phyloP scores from a whole-genome alignment of 2,797 vertebrate species.

The Muscicapa striata region DNA sequence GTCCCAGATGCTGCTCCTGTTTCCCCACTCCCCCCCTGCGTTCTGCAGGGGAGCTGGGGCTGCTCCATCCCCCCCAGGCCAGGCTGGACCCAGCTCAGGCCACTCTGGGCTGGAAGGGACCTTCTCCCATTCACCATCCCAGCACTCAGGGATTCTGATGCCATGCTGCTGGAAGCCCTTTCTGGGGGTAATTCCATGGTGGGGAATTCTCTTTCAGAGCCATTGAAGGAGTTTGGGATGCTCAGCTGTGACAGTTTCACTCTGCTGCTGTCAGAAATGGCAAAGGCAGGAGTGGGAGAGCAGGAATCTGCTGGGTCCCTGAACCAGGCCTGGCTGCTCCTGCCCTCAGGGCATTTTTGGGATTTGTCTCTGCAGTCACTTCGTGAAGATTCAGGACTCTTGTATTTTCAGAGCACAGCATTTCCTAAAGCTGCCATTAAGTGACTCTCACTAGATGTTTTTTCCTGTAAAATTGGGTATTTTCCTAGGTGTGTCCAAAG shows the following conservation, averaged over 20 bases:
- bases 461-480: background rate
- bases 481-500: background rate
- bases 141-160: rapidly evolving
- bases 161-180: rapidly evolving
- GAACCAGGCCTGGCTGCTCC: background rate
- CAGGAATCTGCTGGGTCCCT: rapidly evolving
- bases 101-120: rapidly evolving
- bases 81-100: rapidly evolving
- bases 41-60: background rate
- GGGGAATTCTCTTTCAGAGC: background rate
- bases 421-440: background rate
- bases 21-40: background rate
- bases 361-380: rapidly evolving
- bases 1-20: conserved; percentile 49
- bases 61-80: background rate
- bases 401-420: rapidly evolving
- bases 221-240: rapidly evolving
- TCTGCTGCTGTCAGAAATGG: background rate
- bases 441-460: rapidly evolving
- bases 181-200: rapidly evolving
- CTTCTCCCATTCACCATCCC: background rate
- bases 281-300: rapidly evolving
- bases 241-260: rapidly evolving
- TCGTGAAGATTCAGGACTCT: rapidly evolving
- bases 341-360: rapidly evolving